Percentiles rank a stretch among this genome's conserved stretches.
Conservation (phyloP, 2,113 vertebrate genomes). For the Gasterosteus aculeatus region DNA sequence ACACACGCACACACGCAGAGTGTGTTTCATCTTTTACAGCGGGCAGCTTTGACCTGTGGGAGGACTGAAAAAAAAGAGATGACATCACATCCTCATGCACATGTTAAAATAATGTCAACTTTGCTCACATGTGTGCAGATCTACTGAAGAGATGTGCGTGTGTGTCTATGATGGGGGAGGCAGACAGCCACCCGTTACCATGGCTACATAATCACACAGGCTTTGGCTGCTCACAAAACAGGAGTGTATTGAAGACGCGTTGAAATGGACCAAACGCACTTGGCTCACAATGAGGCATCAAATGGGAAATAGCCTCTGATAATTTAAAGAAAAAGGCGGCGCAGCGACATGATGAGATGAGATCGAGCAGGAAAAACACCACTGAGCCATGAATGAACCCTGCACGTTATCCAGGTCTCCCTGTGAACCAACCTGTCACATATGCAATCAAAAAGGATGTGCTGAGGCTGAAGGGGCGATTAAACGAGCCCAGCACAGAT, state of each 20-base stretch:
- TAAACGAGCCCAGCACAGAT: conserved; percentile 20
- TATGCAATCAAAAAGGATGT: neutral
- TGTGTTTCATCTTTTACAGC: conserved; percentile 51
- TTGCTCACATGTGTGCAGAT: conserved; percentile 29
- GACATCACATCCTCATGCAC: conserved; percentile 10
- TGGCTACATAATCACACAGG: conserved; percentile 76
- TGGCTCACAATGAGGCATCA: neutral
- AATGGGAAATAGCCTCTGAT: neutral
- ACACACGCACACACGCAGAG: conserved; percentile 1
- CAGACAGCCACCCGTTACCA: conserved; percentile 80
- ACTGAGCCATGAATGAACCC: conserved; percentile 3
- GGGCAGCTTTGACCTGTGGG: conserved; percentile 42
- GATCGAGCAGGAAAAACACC: neutral
- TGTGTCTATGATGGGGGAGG: conserved; percentile 43
- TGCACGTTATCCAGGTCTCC: neutral
- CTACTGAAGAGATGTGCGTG: conserved; percentile 3
- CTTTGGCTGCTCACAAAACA: conserved; percentile 41
- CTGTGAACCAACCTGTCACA: neutral
- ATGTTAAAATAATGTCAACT: neutral
- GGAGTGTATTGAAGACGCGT: conserved; percentile 12
- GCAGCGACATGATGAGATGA: neutral
- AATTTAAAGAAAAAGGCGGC: neutral
- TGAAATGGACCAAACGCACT: neutral
- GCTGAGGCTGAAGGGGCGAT: neutral
- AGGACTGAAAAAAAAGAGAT: conserved; percentile 17